These are phyloP conservation scores for Potamarius usumacintae DNA, from an alignment of 2,113 vertebrate genomes.

Conservation along the genomic window DNA sequence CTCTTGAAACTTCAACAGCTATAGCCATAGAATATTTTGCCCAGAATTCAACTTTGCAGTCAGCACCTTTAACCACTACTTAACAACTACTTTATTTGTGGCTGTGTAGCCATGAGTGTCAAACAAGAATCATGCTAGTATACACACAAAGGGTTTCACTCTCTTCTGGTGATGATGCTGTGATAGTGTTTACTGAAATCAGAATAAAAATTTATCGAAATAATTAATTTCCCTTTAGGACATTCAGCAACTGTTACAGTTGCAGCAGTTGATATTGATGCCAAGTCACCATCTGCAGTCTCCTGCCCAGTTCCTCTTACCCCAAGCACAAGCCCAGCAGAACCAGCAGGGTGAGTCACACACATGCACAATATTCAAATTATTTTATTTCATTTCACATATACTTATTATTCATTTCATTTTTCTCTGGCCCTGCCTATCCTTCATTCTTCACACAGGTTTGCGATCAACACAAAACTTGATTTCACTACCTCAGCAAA, in stretches of 20 bases:
- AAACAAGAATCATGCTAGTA: not conserved
- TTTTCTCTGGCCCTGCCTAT: not conserved
- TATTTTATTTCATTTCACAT: not conserved
- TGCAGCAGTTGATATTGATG: constrained; percentile 87
- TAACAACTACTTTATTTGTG: not conserved
- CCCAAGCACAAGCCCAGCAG: constrained; percentile 83
- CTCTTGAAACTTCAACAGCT: too few species aligned
- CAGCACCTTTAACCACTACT: not conserved
- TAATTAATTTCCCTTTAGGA: constrained; percentile 66
- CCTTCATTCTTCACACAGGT: constrained; percentile 63
- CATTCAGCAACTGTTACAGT: constrained; percentile 88
- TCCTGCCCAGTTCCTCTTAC: constrained; percentile 87
- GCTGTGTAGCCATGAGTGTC: not conserved
- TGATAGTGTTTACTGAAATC: not conserved
- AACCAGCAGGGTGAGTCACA: constrained; percentile 76
- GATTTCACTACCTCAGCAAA: constrained; percentile 94
- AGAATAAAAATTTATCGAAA: not conserved
- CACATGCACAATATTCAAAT: not conserved
- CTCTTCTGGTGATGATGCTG: not conserved
- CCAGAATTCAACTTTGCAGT: too few species aligned
- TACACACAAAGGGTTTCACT: not conserved
- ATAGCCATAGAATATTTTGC: too few species aligned
- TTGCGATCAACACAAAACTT: constrained; percentile 87
- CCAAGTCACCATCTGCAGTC: constrained; percentile 85
- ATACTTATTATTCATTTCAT: not conserved